Percentiles rank a stretch among this genome's conserved stretches.
Conservation (phyloP, 2,888 invertebrate species). For the Aphidius colemani region DNA sequence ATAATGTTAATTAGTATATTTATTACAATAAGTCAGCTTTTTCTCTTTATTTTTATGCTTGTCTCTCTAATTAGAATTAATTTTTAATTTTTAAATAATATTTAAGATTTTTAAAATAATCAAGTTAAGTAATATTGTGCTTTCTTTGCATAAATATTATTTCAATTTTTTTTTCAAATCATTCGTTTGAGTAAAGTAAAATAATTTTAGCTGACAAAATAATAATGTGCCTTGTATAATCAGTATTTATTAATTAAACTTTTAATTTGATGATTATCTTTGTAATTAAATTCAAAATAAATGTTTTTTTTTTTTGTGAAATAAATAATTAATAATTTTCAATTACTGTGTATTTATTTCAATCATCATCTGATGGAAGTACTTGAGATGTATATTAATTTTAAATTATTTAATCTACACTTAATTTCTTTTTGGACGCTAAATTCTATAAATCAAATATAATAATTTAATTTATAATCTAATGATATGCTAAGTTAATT, state of each 20-base stretch:
- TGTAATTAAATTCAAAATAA: constrained; percentile 42
- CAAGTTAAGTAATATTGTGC: too few species aligned
- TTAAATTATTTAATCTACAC: neutral
- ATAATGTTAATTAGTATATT: neutral
- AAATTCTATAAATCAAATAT: too few species aligned
- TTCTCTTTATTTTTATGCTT: neutral
- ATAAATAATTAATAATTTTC: constrained; percentile 23
- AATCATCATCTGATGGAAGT: constrained; percentile 26
- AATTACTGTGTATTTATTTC: constrained; percentile 16
- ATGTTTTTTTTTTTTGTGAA: constrained; percentile 35
- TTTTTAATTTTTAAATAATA: too few species aligned
- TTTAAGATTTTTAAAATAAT: too few species aligned
- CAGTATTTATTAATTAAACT: constrained; percentile 44
- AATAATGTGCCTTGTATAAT: constrained; percentile 48
- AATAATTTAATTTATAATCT: too few species aligned
- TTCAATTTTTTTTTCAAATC: constrained; percentile 6
- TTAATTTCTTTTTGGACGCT: too few species aligned
- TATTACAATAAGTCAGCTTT: neutral
- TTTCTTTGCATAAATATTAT: constrained; percentile 17
- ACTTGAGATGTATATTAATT: constrained; percentile 6
- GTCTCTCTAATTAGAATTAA: too few species aligned
- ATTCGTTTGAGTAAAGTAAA: constrained; percentile 10
- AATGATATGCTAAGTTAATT: too few species aligned
- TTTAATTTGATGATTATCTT: constrained; percentile 38
- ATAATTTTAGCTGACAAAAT: neutral